Percentiles rank a stretch among this genome's conserved stretches.
Evolutionary conservation across 1,140 invertebrate species (phyloP).

Genomic region (Zaprionus nigranus): DNA sequence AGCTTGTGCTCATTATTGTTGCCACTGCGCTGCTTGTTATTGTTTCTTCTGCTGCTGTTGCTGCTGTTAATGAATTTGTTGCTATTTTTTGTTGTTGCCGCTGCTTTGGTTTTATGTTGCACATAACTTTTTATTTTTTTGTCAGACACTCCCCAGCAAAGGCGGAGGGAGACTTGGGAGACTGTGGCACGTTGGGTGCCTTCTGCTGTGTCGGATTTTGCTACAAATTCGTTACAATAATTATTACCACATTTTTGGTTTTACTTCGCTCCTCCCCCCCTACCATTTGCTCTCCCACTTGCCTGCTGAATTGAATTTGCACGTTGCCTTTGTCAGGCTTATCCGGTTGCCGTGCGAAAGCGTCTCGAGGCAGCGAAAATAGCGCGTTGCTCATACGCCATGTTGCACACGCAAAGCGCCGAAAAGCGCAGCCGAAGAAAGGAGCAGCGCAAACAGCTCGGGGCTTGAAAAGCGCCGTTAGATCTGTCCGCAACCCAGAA

Average conservation of each 20-base stretch:
- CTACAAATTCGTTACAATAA: conserved; percentile 66
- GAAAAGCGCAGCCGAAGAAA: conserved; percentile 30
- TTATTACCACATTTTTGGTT: conserved; percentile 66
- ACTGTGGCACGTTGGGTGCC: not conserved
- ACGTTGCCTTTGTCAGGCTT: conserved; percentile 57
- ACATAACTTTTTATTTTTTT: conserved; percentile 12
- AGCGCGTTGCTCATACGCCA: conserved; percentile 70
- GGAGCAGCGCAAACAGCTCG: conserved; percentile 42
- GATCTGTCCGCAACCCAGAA: conserved; percentile 20
- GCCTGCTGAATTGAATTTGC: conserved; percentile 54
- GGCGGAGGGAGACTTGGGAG: not conserved
- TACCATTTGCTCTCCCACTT: not conserved
- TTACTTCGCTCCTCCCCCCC: too few species aligned
- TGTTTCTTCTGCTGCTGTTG: not conserved
- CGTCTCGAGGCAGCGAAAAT: conserved; percentile 62
- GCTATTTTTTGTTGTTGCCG: conserved; percentile 17
- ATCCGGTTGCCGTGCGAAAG: conserved; percentile 34
- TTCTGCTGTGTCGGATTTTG: conserved; percentile 15
- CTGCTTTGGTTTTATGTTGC: conserved; percentile 48
- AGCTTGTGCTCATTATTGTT: conserved; percentile 17
- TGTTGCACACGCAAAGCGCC: conserved; percentile 58
- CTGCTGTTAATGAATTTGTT: conserved; percentile 16
- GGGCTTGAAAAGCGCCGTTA: conserved; percentile 44
- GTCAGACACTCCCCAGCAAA: not conserved
- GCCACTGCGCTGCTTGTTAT: conserved; percentile 10